These are phyloP conservation scores for Naso thynnoides DNA, from an alignment of 2,797 vertebrate genomes.

Conservation along the genomic window DNA sequence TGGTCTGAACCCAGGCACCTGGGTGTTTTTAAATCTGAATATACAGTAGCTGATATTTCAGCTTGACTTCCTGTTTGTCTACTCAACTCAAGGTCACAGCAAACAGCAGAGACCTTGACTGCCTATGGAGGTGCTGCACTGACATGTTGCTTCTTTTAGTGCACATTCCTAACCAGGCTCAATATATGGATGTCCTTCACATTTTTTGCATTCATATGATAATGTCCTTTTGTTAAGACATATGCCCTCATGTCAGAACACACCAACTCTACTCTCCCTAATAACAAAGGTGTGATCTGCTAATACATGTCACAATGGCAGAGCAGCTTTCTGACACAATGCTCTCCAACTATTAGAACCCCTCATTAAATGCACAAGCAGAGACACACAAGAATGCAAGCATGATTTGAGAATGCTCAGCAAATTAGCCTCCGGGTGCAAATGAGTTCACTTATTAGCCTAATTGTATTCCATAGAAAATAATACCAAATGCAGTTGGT, in stretches of 20 bases:
- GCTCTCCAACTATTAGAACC: too few relatives aligned
- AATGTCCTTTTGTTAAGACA: slow-evolving; percentile 6
- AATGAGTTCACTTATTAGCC: neutral
- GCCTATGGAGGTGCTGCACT: neutral
- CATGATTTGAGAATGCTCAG: neutral
- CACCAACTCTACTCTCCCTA: neutral
- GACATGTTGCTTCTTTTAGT: neutral
- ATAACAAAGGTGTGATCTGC: slow-evolving; percentile 9
- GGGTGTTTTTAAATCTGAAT: neutral
- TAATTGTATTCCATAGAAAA: too few relatives aligned
- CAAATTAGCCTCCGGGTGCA: neutral
- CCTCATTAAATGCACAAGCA: neutral
- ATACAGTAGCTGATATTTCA: neutral
- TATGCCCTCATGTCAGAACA: neutral
- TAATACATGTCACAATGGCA: slow-evolving; percentile 5
- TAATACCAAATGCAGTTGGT: too few relatives aligned
- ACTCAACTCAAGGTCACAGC: neutral
- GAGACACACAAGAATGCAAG: neutral
- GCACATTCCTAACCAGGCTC: neutral
- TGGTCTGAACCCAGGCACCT: too few relatives aligned
- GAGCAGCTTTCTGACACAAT: neutral
- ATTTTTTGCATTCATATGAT: slow-evolving; percentile 20
- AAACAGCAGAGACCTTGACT: neutral
- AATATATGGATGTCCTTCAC: neutral
- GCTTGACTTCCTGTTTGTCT: neutral